Conservation (phyloP, 2,113 vertebrate species). For the Mastomys coucha region DNA sequence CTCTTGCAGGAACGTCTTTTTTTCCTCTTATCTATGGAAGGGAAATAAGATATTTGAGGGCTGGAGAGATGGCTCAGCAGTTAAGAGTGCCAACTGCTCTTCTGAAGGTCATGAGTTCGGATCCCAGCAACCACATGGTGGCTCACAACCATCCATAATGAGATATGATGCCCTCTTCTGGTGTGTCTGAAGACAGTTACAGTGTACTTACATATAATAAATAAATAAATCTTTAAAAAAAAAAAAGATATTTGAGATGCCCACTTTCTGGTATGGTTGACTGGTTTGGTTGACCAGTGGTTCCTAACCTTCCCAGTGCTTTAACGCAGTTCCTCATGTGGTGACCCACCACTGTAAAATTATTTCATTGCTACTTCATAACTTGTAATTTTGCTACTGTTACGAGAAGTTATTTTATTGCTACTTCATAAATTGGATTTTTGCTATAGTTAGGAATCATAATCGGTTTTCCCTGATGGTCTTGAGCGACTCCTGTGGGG, state of each 20-base stretch:
- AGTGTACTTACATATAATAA: too few relatives aligned
- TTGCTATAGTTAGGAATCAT: not conserved
- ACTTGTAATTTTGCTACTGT: not conserved
- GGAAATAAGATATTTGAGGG: slow-evolving; percentile 30
- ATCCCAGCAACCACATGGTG: too few relatives aligned
- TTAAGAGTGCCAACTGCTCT: too few relatives aligned
- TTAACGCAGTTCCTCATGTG: not conserved
- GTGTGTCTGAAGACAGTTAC: too few relatives aligned
- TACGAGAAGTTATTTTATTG: not conserved
- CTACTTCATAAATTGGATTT: not conserved
- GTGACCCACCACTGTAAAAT: not conserved
- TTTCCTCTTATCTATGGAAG: not conserved
- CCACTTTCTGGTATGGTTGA: not conserved
- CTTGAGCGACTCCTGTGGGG: too few relatives aligned
- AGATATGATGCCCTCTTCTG: too few relatives aligned
- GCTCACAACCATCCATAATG: too few relatives aligned
- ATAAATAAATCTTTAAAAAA: too few relatives aligned
- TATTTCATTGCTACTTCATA: not conserved
- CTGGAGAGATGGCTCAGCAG: too few relatives aligned
- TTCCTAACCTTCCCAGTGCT: not conserved
- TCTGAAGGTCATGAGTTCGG: too few relatives aligned
- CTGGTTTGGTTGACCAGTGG: not conserved
- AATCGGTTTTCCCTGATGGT: not conserved
- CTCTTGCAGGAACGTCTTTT: not conserved
- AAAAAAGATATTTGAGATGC: slow-evolving; percentile 32